Conservation (phyloP, 2,888 invertebrate species). For the Harmothoe impar region DNA sequence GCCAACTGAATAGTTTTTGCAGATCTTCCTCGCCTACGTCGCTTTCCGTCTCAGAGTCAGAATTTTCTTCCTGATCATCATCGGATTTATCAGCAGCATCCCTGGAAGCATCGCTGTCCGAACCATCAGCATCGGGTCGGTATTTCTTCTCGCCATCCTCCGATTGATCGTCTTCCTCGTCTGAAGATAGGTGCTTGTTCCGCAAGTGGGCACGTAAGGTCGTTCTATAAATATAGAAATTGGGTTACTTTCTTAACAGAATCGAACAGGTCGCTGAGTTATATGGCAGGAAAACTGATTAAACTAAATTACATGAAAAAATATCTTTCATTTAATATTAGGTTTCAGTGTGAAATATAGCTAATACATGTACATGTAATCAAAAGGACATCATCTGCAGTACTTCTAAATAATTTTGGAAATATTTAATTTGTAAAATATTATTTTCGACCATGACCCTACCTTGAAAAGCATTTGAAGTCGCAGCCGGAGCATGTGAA, state of each 20-base stretch:
- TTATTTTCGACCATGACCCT: no score
- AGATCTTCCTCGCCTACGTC: constrained; percentile 45
- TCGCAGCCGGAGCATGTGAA: constrained; percentile 63
- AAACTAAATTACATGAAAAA: no score
- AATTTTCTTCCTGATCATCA: neutral
- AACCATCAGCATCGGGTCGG: neutral
- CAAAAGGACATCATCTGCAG: no score
- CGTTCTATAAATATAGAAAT: constrained; percentile 19
- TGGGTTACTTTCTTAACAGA: neutral
- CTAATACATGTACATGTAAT: no score
- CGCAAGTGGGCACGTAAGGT: constrained; percentile 64
- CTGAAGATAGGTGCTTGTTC: constrained; percentile 64
- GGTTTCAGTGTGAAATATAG: no score
- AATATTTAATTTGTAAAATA: no score
- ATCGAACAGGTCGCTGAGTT: no score
- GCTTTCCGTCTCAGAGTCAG: neutral
- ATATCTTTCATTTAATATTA: no score
- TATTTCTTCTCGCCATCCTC: neutral
- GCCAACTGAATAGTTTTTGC: constrained; percentile 15
- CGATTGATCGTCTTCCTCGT: constrained; percentile 49
- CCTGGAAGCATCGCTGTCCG: neutral
- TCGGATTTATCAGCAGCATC: neutral
- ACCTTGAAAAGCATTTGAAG: constrained; percentile 65
- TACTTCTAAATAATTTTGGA: no score
- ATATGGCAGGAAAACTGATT: no score